Percentiles rank a stretch among this genome's conserved stretches.
phyloP scores from a whole-genome alignment of 2,888 invertebrate genomes.

The Agonopterix alstromeriana region DNA sequence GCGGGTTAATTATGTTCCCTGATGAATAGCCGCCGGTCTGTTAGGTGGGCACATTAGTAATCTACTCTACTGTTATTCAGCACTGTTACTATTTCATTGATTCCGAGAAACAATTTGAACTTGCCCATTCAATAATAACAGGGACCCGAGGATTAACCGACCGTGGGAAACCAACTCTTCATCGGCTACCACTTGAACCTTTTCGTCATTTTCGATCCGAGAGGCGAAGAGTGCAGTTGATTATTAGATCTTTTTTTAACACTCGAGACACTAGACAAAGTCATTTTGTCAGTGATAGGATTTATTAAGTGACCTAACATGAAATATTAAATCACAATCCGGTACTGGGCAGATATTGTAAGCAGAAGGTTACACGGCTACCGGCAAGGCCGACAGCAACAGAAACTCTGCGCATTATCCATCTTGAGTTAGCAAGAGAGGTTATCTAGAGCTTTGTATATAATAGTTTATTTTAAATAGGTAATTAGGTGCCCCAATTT shows the following conservation, averaged over 20 bases:
- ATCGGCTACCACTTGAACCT: too few relatives aligned
- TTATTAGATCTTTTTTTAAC: too few relatives aligned
- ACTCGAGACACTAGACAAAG: too few relatives aligned
- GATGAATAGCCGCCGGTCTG: constrained; percentile 1
- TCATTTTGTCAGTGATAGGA: too few relatives aligned
- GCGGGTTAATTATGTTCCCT: background rate
- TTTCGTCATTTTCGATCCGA: too few relatives aligned
- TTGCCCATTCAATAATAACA: background rate
- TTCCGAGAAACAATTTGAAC: constrained; percentile 2
- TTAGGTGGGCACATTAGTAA: background rate
- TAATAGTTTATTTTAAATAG: too few relatives aligned
- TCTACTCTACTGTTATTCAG: constrained; percentile 1
- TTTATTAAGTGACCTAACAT: background rate
- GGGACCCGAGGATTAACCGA: background rate
- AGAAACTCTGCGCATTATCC: background rate
- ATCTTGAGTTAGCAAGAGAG: too few relatives aligned
- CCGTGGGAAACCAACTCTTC: background rate
- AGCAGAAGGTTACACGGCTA: background rate
- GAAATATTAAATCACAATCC: background rate
- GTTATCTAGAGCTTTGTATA: too few relatives aligned
- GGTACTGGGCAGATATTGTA: background rate
- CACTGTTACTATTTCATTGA: background rate
- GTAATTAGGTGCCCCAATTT: too few relatives aligned
- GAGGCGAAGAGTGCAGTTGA: background rate
- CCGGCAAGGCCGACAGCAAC: constrained; percentile 2